Evolutionary conservation across 2,113 vertebrate species (phyloP), one percentile per base, ranked within the genome.

Genomic region (Sphyrna mokarran): DNA sequence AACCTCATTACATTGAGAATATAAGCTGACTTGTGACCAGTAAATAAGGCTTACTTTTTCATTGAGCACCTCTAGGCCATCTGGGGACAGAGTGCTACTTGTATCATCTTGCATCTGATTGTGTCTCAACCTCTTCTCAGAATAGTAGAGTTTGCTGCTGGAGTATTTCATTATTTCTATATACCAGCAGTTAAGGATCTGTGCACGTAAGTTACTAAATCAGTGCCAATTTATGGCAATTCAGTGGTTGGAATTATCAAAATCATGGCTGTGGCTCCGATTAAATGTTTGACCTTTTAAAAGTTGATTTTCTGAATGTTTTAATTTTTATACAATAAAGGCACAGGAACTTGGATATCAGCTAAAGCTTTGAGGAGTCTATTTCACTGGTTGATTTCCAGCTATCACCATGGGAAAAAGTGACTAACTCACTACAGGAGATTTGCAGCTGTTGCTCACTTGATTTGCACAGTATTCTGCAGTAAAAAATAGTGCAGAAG

Each of bases 41-140:
- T 54, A 54, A 54, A 54, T 54, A 54, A 54, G 5, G 2, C 4
- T 54, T 54, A 54, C 48, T 54, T 54, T 54, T 54, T 54, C 48
- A 54, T 9, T 76, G 68, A 95, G 43, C 1, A 26, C 11, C 54
- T 95, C 23, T 16, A 72, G 94, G 94, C 48, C 94, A 95, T 23
- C 14, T 0, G 18, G 26, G 94, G 68, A 76, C 69, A 72, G 94
- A 33, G 29, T 26, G 91, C 37, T 86, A 23, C 14, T 93, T 69
- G 48, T 54, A 26, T 76, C 29, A 26, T 18, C 94, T 11, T 48
- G 43, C 22, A 72, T 54, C 43, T 95, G 68, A 93, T n/a, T 95
- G 68, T 26, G 94, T 69, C 40, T 95, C 94, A 72, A 69, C 94
- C 94, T 69, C 54, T 54, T 95, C 94, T 95, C 40, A 54, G 40